These are phyloP conservation scores for Clamator glandarius DNA, from an alignment of 2,797 vertebrate genomes.

Conservation along the genomic window DNA sequence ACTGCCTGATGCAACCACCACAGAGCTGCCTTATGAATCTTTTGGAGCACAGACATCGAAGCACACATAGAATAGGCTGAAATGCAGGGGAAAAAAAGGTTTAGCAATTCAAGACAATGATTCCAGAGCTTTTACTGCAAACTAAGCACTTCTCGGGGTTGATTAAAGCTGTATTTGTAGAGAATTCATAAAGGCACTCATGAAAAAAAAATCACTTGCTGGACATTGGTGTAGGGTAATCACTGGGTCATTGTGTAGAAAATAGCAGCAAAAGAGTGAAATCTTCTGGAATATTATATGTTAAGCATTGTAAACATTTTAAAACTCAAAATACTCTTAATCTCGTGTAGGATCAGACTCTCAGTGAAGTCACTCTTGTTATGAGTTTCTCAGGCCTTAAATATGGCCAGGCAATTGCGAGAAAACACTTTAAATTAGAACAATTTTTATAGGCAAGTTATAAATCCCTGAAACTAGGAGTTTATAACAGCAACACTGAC, in stretches of 20 bases:
- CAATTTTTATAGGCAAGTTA: not conserved
- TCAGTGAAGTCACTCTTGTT: not conserved
- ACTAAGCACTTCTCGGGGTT: conserved; percentile 10
- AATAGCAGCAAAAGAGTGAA: not conserved
- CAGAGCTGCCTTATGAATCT: not conserved
- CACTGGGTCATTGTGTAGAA: not conserved
- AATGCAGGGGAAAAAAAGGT: not conserved
- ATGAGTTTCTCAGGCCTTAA: not conserved
- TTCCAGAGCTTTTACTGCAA: not conserved
- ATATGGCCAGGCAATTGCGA: not conserved
- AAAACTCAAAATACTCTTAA: not conserved
- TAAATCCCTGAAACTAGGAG: conserved; percentile 30
- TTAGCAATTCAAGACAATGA: not conserved
- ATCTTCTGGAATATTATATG: not conserved
- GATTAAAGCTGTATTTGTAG: not conserved
- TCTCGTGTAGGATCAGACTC: not conserved
- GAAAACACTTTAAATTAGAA: conserved; percentile 21
- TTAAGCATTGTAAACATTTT: not conserved
- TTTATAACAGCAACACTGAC: conserved; percentile 14
- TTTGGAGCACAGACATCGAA: not conserved
- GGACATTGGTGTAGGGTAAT: not conserved
- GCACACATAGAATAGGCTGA: not conserved
- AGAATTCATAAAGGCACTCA: conserved; percentile 3
- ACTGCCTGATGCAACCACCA: not conserved
- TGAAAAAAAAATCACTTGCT: conserved; percentile 31